These are phyloP conservation scores for Lasioglossum oenotherae DNA, from an alignment of 2,888 invertebrate genomes.

Conservation along the genomic window DNA sequence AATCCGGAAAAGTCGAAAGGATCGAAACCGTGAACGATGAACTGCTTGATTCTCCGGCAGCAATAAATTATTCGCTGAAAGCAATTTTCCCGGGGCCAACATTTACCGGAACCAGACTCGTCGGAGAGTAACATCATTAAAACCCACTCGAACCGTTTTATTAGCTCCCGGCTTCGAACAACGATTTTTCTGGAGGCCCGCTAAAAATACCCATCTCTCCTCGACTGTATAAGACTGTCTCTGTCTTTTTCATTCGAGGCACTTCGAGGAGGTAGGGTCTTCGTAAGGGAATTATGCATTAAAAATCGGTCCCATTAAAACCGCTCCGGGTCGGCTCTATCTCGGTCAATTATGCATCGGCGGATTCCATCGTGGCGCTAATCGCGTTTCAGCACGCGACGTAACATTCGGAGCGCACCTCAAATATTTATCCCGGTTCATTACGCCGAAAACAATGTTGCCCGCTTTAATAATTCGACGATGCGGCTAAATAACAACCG, in stretches of 20 bases:
- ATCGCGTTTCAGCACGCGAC: slow-evolving; percentile 33
- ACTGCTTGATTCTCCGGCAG: background rate
- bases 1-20: background rate
- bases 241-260: background rate
- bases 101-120: slow-evolving; percentile 9
- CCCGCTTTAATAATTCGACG: slow-evolving; percentile 16
- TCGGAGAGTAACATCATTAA: slow-evolving; percentile 5
- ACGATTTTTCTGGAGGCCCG: background rate
- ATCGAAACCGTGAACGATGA: background rate
- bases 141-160: slow-evolving; percentile 17
- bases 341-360: slow-evolving; percentile 43
- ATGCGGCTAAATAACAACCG: slow-evolving; percentile 14
- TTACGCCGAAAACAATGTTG: slow-evolving; percentile 20
- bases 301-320: slow-evolving; percentile 7
- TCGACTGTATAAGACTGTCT: background rate
- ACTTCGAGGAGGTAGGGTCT: background rate
- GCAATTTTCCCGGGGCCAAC: slow-evolving; percentile 5
- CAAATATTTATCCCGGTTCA: slow-evolving; percentile 39
- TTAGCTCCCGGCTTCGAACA: background rate
- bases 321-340: background rate
- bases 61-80: slow-evolving; percentile 5
- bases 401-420: slow-evolving; percentile 11
- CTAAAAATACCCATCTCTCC: background rate
- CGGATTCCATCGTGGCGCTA: slow-evolving; percentile 23
- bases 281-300: slow-evolving; percentile 19